Evolutionary conservation across 2,888 invertebrate species (phyloP).

Genomic region (Diaprepes abbreviatus): DNA sequence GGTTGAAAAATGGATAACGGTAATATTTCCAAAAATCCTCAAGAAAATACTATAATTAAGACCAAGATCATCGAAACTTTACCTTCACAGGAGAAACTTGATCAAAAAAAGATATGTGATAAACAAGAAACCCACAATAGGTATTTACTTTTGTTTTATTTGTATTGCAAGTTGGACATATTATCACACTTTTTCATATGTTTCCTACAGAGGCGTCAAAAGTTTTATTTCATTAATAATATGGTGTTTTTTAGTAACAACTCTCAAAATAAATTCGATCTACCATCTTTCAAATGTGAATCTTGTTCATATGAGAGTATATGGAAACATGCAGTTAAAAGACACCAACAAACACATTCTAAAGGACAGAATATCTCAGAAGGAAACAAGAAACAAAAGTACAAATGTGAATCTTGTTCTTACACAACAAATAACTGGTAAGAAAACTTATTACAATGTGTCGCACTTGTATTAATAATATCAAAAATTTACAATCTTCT

Average conservation of each 20-base stretch:
- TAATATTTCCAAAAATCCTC: background rate
- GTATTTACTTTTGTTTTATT: slow-evolving; percentile 3
- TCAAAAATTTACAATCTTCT: too few relatives aligned
- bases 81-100: background rate
- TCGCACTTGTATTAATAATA: too few relatives aligned
- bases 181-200: too few relatives aligned
- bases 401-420: slow-evolving; percentile 7
- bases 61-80: background rate
- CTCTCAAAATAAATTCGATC: slow-evolving; percentile 9
- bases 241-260: slow-evolving; percentile 2
- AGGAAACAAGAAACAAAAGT: background rate
- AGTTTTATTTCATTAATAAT: too few relatives aligned
- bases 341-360: slow-evolving; percentile 13
- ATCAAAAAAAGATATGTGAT: background rate
- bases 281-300: slow-evolving; percentile 11
- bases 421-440: slow-evolving; percentile 6
- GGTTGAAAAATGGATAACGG: background rate
- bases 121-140: slow-evolving; percentile 7
- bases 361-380: background rate
- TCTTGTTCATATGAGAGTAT: slow-evolving; percentile 17
- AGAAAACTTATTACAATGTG: too few relatives aligned
- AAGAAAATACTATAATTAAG: background rate
- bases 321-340: slow-evolving; percentile 23
- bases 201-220: too few relatives aligned
- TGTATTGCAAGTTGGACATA: background rate